Evolutionary conservation across 2,888 invertebrate genomes (phyloP).

Genomic region (Cistogaster globosa): DNA sequence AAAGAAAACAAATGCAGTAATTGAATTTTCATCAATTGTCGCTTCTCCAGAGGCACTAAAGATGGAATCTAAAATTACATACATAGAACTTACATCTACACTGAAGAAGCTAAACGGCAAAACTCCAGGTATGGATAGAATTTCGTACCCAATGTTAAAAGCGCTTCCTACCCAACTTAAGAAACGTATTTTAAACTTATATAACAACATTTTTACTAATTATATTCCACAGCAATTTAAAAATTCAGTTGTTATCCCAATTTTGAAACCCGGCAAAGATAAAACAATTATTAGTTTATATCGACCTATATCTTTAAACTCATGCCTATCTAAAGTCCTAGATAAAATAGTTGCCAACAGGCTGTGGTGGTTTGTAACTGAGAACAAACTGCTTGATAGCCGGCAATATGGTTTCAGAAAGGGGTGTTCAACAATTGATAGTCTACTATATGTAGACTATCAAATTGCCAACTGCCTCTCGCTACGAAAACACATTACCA

Average conservation of each 20-base stretch:
- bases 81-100: constrained; percentile 21
- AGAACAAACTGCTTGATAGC: constrained; percentile 31
- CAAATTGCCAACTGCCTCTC: neutral
- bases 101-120: constrained; percentile 31
- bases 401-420: constrained; percentile 16
- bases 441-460: constrained; percentile 20
- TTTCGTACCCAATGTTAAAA: constrained; percentile 54
- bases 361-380: neutral
- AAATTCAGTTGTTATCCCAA: no score
- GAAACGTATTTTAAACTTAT: constrained; percentile 17
- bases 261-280: no score
- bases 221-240: neutral
- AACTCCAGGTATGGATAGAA: constrained; percentile 54
- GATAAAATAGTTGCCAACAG: constrained; percentile 48
- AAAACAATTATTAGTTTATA: constrained; percentile 36
- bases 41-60: neutral
- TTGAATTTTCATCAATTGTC: neutral
- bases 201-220: neutral
- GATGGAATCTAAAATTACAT: neutral
- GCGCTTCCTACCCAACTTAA: no score
- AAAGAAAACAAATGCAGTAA: no score
- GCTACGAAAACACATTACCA: neutral
- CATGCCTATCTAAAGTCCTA: constrained; percentile 24
- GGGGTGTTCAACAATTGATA: constrained; percentile 32
- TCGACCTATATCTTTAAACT: constrained; percentile 60